These are phyloP conservation scores for Sapajus apella DNA, from an alignment of 2,113 vertebrate genomes.

Conservation along the genomic window DNA sequence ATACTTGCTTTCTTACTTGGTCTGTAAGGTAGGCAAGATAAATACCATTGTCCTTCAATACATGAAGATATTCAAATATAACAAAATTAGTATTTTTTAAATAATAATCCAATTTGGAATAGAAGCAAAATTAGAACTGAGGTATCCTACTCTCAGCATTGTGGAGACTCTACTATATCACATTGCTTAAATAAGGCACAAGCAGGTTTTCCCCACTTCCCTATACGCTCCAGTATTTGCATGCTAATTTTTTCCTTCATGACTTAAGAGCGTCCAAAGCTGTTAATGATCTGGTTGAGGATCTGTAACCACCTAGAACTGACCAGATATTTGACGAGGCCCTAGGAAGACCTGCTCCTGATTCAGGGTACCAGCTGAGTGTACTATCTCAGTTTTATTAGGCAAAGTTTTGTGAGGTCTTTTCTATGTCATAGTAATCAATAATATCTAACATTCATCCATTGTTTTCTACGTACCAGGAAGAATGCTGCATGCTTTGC, in stretches of 20 bases:
- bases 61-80: not conserved
- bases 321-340: not conserved
- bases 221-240: not conserved
- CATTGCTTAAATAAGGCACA: not conserved
- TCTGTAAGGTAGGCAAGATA: not conserved
- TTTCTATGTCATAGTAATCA: not conserved
- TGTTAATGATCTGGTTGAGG: not conserved
- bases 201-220: not conserved
- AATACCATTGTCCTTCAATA: not conserved
- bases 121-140: not conserved
- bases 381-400: not conserved
- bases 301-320: not conserved
- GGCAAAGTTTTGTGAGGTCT: not conserved
- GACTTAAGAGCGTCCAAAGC: not conserved
- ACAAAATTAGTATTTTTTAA: conserved; percentile 15
- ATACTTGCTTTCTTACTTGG: not conserved
- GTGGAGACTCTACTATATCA: not conserved
- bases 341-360: not conserved
- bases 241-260: not conserved
- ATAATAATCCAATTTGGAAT: not conserved
- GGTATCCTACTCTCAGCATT: not conserved
- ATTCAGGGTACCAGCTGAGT: not conserved
- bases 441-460: not conserved
- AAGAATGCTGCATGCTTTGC: not conserved
- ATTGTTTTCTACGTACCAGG: not conserved